Evolutionary conservation across 2,797 vertebrate genomes (phyloP), one percentile per base, ranked within the genome.

Genomic region (Sebastes variabilis): DNA sequence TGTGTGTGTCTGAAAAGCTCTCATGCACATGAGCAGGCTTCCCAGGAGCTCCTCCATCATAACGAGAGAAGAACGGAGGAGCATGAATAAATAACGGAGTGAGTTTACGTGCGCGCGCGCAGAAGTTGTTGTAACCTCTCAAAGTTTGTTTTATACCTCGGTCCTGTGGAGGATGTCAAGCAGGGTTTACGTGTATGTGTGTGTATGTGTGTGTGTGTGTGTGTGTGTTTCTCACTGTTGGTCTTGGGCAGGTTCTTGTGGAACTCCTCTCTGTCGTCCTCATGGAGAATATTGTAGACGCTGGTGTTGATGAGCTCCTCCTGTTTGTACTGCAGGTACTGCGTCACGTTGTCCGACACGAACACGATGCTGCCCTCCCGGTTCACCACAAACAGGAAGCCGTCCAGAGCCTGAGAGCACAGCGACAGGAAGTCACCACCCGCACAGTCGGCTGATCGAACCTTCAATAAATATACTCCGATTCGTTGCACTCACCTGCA

Each of bases 341-440:
- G 98, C 12, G 97, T 97, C 87, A 99, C 98, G 70, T 99, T 99
- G 96, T 99, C 98, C 16, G 98, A 99, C 84, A 99, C 98, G 72
- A 99, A 99, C 59, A 99, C 98, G 82, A 99, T 97, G 94, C 95
- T 99, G 85, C 98, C 98, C 81, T 99, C 98, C 77, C 98, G 96
- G 95, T 98, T 99, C 89, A 99, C 98, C 86, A 99, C 98, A 75
- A 99, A 99, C 79, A 99, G 95, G 91, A 99, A 99, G 81, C 98
- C 98, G 2, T 99, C 98, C 92, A 99, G 91, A 38, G 98, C 98
- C 98, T 92, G 91, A 80, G 91, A 42, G 76, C n/a, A 42, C 64
- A 66, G 72, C 4, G 16, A 8, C 75, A 71, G 62, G 66, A 71
- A 65, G 82, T 80, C 77, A 87, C n/a, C 30, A 62, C 55, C 7